Conservation (phyloP, 2,888 invertebrate species). For the Stratiomys singularior region DNA sequence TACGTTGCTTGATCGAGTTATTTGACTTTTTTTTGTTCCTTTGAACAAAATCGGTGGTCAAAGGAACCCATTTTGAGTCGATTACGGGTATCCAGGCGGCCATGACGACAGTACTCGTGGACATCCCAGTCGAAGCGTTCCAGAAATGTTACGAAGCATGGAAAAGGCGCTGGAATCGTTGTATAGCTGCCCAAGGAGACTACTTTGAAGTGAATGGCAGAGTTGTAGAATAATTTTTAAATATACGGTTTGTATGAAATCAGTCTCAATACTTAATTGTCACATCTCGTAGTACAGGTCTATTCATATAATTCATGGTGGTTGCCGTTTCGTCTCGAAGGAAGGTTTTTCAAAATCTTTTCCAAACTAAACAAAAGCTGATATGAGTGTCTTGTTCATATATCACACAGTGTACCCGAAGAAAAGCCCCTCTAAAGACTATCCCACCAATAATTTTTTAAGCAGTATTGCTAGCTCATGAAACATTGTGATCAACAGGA, state of each 20-base stretch:
- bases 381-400: no score
- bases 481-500: no score
- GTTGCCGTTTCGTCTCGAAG: no score
- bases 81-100: neutral
- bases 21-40: no score
- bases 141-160: neutral
- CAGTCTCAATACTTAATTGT: neutral
- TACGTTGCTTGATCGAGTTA: no score
- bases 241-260: neutral
- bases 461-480: no score
- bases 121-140: slow-evolving; percentile 7
- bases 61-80: neutral
- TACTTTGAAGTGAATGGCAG: slow-evolving; percentile 6
- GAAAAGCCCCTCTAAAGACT: no score
- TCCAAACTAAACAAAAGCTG: no score
- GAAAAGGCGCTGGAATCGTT: neutral
- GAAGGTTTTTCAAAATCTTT: no score
- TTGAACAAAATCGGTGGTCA: neutral
- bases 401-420: no score
- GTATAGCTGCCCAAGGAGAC: slow-evolving; percentile 2
- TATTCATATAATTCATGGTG: no score
- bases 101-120: neutral
- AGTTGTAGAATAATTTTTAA: slow-evolving; percentile 14
- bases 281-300: neutral
- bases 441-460: no score